Percentiles rank a stretch among this genome's conserved stretches.
Evolutionary conservation across 2,797 vertebrate species (phyloP).

Genomic region (Propithecus perrieri): DNA sequence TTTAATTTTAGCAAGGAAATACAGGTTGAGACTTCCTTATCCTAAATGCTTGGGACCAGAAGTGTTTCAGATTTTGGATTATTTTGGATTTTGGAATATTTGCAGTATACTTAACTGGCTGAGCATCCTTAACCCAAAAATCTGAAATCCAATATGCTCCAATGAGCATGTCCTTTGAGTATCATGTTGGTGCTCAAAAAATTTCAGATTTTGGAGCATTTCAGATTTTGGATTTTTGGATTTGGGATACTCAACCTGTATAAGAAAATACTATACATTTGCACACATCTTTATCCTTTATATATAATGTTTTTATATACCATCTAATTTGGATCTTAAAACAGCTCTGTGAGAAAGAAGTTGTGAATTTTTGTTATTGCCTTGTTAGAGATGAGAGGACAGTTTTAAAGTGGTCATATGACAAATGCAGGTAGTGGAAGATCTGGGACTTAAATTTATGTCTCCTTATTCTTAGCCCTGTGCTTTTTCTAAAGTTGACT

Average conservation of each 20-base stretch:
- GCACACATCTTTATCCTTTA: neutral
- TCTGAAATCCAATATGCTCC: neutral
- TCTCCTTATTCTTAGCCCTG: neutral
- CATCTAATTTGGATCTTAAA: neutral
- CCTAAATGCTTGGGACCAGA: neutral
- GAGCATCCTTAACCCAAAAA: neutral
- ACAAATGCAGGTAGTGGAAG: neutral
- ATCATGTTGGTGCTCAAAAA: neutral
- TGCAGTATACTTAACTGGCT: neutral
- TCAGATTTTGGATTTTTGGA: neutral
- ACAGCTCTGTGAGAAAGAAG: neutral
- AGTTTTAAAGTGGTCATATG: neutral
- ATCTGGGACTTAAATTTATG: neutral
- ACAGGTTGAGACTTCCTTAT: neutral
- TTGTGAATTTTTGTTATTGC: neutral
- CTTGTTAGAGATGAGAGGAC: neutral
- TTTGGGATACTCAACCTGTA: neutral
- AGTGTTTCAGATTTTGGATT: neutral
- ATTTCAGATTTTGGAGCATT: neutral
- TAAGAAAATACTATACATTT: neutral
- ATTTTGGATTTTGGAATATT: neutral
- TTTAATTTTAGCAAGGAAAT: constrained; percentile 46
- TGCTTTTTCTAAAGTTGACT: neutral
- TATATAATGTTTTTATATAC: neutral
- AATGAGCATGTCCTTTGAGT: neutral